Base-by-base conservation (phyloP, 2,888 invertebrate species). In the Caenorhabditis sp. region DNA sequence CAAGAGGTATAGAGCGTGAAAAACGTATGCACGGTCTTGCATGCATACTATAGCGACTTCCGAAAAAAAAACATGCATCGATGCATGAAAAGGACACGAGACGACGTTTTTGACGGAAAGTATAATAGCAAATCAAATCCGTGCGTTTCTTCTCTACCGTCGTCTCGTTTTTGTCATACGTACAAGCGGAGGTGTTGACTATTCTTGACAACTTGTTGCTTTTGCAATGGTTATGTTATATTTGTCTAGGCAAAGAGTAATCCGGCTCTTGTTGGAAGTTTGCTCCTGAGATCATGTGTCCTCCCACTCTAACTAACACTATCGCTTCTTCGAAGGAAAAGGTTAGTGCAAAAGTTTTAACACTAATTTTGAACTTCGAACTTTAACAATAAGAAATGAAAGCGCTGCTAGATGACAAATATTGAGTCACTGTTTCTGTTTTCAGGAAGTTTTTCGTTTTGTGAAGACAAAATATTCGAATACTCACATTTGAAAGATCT, bases 161-260 rank as follows among this genome's bases (percentile, higher is more conserved):
- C 67, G 61, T 51, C n/a, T n/a, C 76, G 64, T 53, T 58, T 67
- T 76, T 67, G 67, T 53, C 51, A 67, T 53, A 76, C 55, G 76
- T 76, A 76, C 76, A 76, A 60, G 58, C 67, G 61, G 67, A 50
- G 32, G 58, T 74, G 65, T 74, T 74, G 74, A 76, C 76, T 76
- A 76, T 76, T 76, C 76, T 67, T 58, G 32, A 74, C 72, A 74
- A 74, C 67, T 67, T 76, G 67, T 76, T 76, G 76, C 76, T 76
- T 76, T 67, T 68, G 35, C 64, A 58, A 44, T 44, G 55, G 47
- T 70, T 64, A 72, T 72, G 50, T 53, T n/a, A 56, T 65, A 24
- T 72, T 65, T 72, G 64, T 65, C 64, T 62, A 35, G 51, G 56
- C 56, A 56, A 32, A 56, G 8, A 8, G 32, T 32, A 56, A 56